Evolutionary conservation across 1,140 invertebrate genomes (phyloP).

Genomic region (Chelonus insularis): DNA sequence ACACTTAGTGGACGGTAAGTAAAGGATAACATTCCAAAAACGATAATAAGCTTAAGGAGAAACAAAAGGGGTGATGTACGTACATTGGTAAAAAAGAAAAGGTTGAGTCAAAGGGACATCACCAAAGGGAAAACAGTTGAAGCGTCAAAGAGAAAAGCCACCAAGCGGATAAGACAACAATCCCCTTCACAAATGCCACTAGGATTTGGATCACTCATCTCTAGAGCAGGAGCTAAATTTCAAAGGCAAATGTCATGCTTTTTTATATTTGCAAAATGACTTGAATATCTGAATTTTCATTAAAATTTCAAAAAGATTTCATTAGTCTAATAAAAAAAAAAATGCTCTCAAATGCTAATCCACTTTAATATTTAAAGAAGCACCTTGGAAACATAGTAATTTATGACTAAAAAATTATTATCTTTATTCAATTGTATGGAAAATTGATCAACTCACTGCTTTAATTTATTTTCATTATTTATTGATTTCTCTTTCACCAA

Average conservation of each 20-base stretch:
- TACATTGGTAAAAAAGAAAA: constrained; percentile 24
- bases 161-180: constrained; percentile 32
- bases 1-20: not conserved
- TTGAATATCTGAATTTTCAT: not conserved
- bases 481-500: no score
- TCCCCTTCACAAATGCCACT: constrained; percentile 25
- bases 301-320: not conserved
- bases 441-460: no score
- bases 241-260: constrained; percentile 26
- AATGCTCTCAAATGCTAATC: no score
- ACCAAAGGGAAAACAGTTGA: not conserved
- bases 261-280: constrained; percentile 19
- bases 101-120: not conserved
- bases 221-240: constrained; percentile 24
- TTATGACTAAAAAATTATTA: no score
- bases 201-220: constrained; percentile 26
- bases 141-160: constrained; percentile 9
- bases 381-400: no score
- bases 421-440: no score
- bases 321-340: no score
- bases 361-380: no score
- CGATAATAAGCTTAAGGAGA: constrained; percentile 27
- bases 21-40: not conserved
- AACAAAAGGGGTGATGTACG: constrained; percentile 4
- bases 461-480: no score